Percentiles rank a stretch among this genome's conserved stretches.
Evolutionary conservation across 2,888 invertebrate genomes (phyloP).

Genomic region (Sisyra terminalis): DNA sequence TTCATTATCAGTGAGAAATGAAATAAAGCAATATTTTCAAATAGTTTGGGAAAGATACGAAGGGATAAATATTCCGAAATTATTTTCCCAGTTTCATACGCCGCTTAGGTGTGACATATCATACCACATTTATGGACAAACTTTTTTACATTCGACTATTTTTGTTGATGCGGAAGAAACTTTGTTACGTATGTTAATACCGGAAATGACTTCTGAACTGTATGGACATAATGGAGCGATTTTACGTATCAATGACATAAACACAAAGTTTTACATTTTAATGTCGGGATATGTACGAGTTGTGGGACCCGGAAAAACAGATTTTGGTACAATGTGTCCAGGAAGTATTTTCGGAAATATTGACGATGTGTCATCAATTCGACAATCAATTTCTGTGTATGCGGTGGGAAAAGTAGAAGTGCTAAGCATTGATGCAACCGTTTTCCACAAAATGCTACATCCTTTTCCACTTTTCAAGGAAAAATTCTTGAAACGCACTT

Average conservation of each 20-base stretch:
- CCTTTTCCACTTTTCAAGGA: neutral
- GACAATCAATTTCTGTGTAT: neutral
- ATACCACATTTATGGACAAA: neutral
- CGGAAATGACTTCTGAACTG: neutral
- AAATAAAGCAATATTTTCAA: neutral
- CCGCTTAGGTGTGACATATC: neutral
- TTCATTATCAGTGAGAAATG: neutral
- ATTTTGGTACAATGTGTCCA: neutral
- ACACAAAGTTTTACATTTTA: neutral
- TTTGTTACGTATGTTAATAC: neutral
- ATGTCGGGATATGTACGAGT: neutral
- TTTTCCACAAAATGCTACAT: neutral
- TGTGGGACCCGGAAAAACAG: neutral
- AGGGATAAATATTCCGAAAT: neutral
- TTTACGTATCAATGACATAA: neutral
- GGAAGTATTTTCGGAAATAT: conserved; percentile 1
- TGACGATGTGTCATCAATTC: neutral
- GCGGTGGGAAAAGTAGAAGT: neutral
- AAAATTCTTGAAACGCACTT: no score
- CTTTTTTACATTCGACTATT: neutral
- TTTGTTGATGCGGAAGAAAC: neutral
- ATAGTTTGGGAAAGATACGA: neutral
- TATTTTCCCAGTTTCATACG: neutral
- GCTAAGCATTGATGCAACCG: neutral
- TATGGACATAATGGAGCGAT: neutral